Conservation (phyloP, 2,888 invertebrate species). For the Scrobipalpa costella region DNA sequence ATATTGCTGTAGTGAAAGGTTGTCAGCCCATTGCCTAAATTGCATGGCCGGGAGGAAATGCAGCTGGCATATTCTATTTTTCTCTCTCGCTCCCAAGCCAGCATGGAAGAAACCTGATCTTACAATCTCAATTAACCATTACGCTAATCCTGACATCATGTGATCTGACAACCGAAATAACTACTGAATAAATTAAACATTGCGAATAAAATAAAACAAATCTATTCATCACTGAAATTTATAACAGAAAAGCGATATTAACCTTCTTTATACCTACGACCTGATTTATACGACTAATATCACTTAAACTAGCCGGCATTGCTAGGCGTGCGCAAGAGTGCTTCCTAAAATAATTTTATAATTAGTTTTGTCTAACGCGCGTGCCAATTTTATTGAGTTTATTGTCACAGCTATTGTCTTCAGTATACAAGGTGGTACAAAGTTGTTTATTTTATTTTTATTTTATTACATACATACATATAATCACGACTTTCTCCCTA, state of each 20-base stretch:
- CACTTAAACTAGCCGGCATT: background rate
- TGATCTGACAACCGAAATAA: too few relatives aligned
- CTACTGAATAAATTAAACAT: background rate
- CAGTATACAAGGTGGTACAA: background rate
- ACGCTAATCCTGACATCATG: too few relatives aligned
- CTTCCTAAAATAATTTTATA: conserved; percentile 15
- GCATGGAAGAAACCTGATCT: too few relatives aligned
- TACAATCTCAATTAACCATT: too few relatives aligned
- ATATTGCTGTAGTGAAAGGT: too few relatives aligned
- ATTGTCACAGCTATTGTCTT: conserved; percentile 9
- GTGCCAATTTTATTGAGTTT: conserved; percentile 14
- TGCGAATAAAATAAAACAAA: background rate
- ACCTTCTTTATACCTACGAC: background rate
- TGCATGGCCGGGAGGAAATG: too few relatives aligned
- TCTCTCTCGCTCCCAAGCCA: too few relatives aligned
- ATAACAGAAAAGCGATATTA: background rate
- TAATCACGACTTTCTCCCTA: too few relatives aligned
- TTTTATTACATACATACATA: too few relatives aligned
- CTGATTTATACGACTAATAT: background rate
- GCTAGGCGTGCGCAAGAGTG: background rate
- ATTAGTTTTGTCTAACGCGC: conserved; percentile 15
- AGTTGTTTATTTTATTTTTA: background rate
- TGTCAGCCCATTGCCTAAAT: too few relatives aligned
- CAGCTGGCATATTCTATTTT: too few relatives aligned
- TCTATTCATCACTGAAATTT: background rate